Base-by-base conservation (phyloP, 1,140 invertebrate species). In the Drosophila ananassae region DNA sequence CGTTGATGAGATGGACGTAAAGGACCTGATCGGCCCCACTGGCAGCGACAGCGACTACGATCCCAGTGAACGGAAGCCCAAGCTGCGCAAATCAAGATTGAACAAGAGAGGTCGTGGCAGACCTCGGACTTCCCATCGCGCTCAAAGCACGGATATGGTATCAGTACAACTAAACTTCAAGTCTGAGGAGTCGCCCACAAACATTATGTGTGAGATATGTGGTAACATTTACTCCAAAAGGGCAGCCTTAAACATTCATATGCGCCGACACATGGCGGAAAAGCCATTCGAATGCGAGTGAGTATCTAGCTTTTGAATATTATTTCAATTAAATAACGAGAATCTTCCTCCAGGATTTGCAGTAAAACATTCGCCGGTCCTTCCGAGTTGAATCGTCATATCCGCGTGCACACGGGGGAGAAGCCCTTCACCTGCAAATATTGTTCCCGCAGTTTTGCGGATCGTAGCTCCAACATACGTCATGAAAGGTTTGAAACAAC, bases 361-460 rank as follows among this genome's bases (percentile, higher is more conserved):
- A 52, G 74, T 3, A 91, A 91, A 71, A 74, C 78, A 0, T 91
- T 91, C 53, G 84, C 90, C 1, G 89, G 90, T 24, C 90, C 87
- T 9, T 90, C 90, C 0, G 90, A 91, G 56, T 54, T 91, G 0
- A 81, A 89, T 58, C 73, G 90, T 2, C 90, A 91, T 50, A 91
- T 91, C 47, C 69, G 90, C 21, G 89, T 91, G 0, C 90, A 91
- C 12, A 91, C 90, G 0, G 90, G 90, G 5, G 90, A 91, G 28
- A 90, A 91, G 63, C 95, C 95, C 0, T 96, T 96, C 91, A 93
- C 94, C 75, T 96, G 95, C 80, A 93, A 95, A 74, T 92, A 95
- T n/a, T 96, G 95, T 90, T 93, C 94, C 51, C 92, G 95, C n/a
- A 92, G 94, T 22, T 96, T 96, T 91, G 94, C 95, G 0, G 94